Evolutionary conservation across 2,797 vertebrate genomes (phyloP), one percentile per base, ranked within the genome.

Genomic region (Chaetodon trifasciatus): DNA sequence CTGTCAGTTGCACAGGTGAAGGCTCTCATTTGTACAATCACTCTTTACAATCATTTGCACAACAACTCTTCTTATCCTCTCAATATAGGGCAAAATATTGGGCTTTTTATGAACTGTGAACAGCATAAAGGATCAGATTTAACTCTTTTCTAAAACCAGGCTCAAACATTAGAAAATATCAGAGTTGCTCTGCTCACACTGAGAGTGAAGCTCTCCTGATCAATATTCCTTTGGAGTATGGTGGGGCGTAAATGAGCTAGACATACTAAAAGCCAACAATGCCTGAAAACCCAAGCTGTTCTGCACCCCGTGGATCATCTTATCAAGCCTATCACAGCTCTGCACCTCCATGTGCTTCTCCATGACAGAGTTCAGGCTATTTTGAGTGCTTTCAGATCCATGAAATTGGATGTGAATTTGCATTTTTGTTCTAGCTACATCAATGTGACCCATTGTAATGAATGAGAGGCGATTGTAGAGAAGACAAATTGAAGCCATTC

Each of bases 211-310:
- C 72, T 81, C 72, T 82, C 67, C 87, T 90, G 74, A 93, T 93
- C 91, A 91, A 93, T 93, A 94, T 93, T 93, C 90, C 87, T 89
- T 86, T 81, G 72, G 85, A 89, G 90, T 88, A 91, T 83, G 60
- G 81, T 8, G 55, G 75, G 49, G 70, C 44, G 60, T 79, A 93
- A 93, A 94, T 91, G 92, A 94, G 87, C 87, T 88, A 72, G 90
- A 90, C 75, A 79, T 86, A 93, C 79, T 94, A 92, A 94, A 94
- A 93, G 85, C 85, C 92, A 94, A 91, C 92, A 93, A 91, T 81
- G 92, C 93, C 91, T 94, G 92, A 94, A 92, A 91, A 92, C 49
- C 86, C 93, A 90, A 91, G 93, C 93, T 94, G 93, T 91, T 92
- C 89, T 69, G 86, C 81, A 86, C 87, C 75, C 80, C 24, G 68